A percentile compares a stretch with the other conserved stretches of the same genome.
phyloP scores from a whole-genome alignment of 2,797 vertebrate species.

The Scleropages formosus region DNA sequence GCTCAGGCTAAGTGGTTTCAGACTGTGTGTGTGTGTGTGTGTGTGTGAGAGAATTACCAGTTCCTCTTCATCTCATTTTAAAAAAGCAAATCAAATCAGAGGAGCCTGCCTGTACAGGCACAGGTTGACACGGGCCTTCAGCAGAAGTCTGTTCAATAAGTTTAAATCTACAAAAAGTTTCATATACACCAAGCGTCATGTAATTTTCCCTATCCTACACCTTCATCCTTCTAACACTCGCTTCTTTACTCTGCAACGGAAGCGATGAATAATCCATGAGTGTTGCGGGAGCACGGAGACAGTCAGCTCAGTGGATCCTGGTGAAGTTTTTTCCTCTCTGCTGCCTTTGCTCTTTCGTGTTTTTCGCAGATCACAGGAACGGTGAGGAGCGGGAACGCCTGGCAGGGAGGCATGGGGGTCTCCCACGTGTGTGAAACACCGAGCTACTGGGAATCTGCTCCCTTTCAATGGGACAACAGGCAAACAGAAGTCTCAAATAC shows the following conservation, averaged over 20 bases:
- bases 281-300: not conserved
- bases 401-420: not conserved
- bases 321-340: not conserved
- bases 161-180: not conserved
- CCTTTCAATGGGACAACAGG: not conserved
- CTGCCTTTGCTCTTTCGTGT: not conserved
- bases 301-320: not conserved
- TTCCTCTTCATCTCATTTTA: no score
- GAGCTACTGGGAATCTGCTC: not conserved
- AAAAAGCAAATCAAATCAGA: no score
- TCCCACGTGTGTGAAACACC: not conserved
- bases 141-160: no score
- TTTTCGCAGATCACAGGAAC: conserved; percentile 3
- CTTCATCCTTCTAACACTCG: not conserved
- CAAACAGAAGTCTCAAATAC: not conserved
- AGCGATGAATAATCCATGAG: conserved; percentile 13
- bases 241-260: not conserved
- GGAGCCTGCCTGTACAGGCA: no score
- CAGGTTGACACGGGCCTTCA: no score
- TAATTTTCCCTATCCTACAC: not conserved
- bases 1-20: no score
- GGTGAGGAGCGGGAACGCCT: not conserved
- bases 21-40: no score
- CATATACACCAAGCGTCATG: not conserved
- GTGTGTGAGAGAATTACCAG: no score